Base-by-base conservation (phyloP, 2,113 vertebrate species). In the Macrotus californicus region DNA sequence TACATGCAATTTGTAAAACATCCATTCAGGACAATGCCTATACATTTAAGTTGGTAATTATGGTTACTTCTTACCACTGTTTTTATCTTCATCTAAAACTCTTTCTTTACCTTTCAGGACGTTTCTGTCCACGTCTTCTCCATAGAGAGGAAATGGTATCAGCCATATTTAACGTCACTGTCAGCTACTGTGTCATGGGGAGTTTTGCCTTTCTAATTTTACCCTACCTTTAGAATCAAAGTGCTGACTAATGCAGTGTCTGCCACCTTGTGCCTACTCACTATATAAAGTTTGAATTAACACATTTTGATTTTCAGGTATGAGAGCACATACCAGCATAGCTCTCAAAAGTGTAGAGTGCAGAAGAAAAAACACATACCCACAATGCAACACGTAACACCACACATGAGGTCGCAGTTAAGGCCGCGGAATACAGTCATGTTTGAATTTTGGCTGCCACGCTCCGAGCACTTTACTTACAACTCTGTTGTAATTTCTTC, bases 201-300 rank as follows among this genome's bases (percentile, higher is more conserved):
- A 73, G 34, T 59, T 90, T 94, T 67, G 34, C 52, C 89, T 76
- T 83, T 84, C 31, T 36, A 70, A 84, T 64, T 89, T 66, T 61
- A 90, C 76, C 48, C 15, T 43, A 85, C 61, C 83, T 94, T 87
- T 46, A 12, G 75, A 56, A 77, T 96, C 86, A 86, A 81, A 64
- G 77, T 31, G 66, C 52, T 87, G 89, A 85, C 41, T 70, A 46
- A 56, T 26, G 41, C n/a, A 64, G 22, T 50, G 43, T n/a, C 61
- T 85, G 86, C 67, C 73, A 56, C 61, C 24, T 34, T 91, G 54
- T 84, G 56, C 86, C 85, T 61, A 34, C 85, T 88, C n/a, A 43
- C 21, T 80, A 66, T 56, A 52, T 85, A 69, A 2, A 69, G 36
- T 75, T 70, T 75, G 75, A 16, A 80, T 75, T 22, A 59, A 86